phyloP scores from a whole-genome alignment of 2,888 invertebrate genomes.

The Tenodera sinensis region DNA sequence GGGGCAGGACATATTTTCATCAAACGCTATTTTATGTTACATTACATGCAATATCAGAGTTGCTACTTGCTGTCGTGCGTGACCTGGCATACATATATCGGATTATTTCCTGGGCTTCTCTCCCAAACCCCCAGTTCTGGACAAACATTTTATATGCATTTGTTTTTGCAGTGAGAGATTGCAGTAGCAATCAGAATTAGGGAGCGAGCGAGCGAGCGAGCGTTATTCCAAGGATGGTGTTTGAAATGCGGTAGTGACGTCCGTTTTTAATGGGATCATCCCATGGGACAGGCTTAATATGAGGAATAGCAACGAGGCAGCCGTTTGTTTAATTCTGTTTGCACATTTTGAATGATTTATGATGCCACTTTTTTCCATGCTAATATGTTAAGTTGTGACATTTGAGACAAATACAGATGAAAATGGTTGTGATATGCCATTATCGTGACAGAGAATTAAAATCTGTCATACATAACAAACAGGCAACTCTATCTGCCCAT shows the following conservation, averaged over 20 bases:
- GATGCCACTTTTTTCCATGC: too few species aligned
- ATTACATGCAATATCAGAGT: background rate
- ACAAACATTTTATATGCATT: background rate
- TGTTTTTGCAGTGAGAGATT: background rate
- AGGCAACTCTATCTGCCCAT: too few species aligned
- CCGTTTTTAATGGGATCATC: background rate
- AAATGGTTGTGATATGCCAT: too few species aligned
- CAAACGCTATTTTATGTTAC: background rate
- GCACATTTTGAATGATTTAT: background rate
- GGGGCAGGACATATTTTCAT: background rate
- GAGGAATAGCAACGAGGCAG: background rate
- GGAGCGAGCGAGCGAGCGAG: too few species aligned
- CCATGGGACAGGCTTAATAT: background rate
- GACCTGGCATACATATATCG: background rate
- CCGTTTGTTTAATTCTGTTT: background rate
- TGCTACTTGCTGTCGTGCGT: background rate
- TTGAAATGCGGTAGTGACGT: background rate
- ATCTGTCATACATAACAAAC: too few species aligned
- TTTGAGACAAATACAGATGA: too few species aligned
- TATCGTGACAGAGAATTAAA: too few species aligned
- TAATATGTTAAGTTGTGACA: too few species aligned
- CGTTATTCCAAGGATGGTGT: background rate
- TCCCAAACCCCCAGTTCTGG: background rate
- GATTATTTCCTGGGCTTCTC: background rate
- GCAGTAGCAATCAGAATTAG: background rate